A percentile compares a stretch with the other conserved stretches of the same genome.
Conservation (phyloP, 2,888 invertebrate species). For the Hyppa rectilinea region DNA sequence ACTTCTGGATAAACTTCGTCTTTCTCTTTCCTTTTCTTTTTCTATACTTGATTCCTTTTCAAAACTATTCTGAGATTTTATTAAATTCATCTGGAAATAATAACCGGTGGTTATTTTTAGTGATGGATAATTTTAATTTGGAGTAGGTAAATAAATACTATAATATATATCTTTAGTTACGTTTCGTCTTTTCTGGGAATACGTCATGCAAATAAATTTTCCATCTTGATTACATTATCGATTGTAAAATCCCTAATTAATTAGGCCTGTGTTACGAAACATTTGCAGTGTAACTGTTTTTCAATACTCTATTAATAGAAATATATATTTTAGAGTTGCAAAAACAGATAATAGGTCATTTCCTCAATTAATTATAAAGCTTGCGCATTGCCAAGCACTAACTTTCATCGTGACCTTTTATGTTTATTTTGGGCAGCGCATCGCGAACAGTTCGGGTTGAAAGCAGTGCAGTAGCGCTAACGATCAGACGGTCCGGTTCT, state of each 20-base stretch:
- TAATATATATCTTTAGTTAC: slow-evolving; percentile 17
- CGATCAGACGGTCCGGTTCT: slow-evolving; percentile 75
- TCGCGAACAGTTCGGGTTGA: slow-evolving; percentile 73
- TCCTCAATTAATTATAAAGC: slow-evolving; percentile 84
- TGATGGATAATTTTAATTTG: slow-evolving; percentile 27
- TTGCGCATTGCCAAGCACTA: slow-evolving; percentile 80
- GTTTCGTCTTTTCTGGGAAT: slow-evolving; percentile 14
- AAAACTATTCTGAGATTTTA: slow-evolving; percentile 89
- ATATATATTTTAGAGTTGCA: slow-evolving; percentile 56
- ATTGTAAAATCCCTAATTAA: slow-evolving; percentile 28
- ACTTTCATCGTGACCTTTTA: slow-evolving; percentile 85
- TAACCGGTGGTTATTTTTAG: slow-evolving; percentile 27
- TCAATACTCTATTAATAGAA: slow-evolving; percentile 42
- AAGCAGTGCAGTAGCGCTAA: slow-evolving; percentile 64
- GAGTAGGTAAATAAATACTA: slow-evolving; percentile 20
- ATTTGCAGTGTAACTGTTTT: slow-evolving; percentile 38
- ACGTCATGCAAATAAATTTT: slow-evolving; percentile 39
- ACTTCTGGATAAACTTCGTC: slow-evolving; percentile 84
- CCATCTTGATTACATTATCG: slow-evolving; percentile 17
- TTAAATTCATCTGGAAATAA: slow-evolving; percentile 88
- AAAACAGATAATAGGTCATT: slow-evolving; percentile 77
- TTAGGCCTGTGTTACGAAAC: slow-evolving; percentile 29
- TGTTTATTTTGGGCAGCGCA: slow-evolving; percentile 84
- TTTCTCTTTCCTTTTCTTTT: slow-evolving; percentile 76
- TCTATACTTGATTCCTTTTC: slow-evolving; percentile 89